Evolutionary conservation across 1,140 invertebrate genomes (phyloP).

Genomic region (Leptinotarsa texana): DNA sequence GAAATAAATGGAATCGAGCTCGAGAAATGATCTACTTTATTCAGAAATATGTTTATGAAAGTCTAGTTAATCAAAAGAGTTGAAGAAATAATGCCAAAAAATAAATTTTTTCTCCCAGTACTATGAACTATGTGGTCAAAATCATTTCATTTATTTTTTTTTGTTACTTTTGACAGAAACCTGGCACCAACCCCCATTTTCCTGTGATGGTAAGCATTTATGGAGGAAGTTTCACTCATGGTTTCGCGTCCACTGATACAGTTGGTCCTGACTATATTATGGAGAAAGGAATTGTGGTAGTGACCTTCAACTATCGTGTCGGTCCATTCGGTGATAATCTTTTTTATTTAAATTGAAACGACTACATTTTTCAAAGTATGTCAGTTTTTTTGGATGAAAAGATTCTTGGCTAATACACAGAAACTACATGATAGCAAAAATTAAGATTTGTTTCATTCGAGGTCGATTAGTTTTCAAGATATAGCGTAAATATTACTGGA

Average conservation of each 20-base stretch:
- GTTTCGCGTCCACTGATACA: neutral
- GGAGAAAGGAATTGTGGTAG: slow-evolving; percentile 19
- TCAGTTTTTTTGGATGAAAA: neutral
- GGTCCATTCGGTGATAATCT: slow-evolving; percentile 19
- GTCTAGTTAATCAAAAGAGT: too few relatives aligned
- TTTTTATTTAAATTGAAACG: neutral
- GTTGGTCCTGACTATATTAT: slow-evolving; percentile 14
- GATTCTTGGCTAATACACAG: neutral
- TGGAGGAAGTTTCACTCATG: slow-evolving; percentile 19
- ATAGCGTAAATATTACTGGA: too few relatives aligned
- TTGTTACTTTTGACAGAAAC: neutral
- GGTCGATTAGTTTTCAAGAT: too few relatives aligned
- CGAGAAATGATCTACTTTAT: too few relatives aligned
- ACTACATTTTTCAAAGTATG: neutral
- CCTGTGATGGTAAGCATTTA: slow-evolving; percentile 21
- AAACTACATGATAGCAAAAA: too few relatives aligned
- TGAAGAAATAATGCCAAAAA: too few relatives aligned
- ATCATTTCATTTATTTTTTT: neutral
- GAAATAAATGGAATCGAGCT: too few relatives aligned
- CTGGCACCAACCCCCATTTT: neutral
- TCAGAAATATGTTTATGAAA: too few relatives aligned
- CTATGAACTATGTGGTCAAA: too few relatives aligned
- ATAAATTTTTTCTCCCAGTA: too few relatives aligned
- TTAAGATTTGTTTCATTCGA: too few relatives aligned
- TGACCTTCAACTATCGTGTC: slow-evolving; percentile 23